Percentiles rank a stretch among this genome's conserved stretches.
These are phyloP conservation scores for Periophthalmodon schlosseri DNA, from an alignment of 2,113 vertebrate species.

Conservation along the genomic window DNA sequence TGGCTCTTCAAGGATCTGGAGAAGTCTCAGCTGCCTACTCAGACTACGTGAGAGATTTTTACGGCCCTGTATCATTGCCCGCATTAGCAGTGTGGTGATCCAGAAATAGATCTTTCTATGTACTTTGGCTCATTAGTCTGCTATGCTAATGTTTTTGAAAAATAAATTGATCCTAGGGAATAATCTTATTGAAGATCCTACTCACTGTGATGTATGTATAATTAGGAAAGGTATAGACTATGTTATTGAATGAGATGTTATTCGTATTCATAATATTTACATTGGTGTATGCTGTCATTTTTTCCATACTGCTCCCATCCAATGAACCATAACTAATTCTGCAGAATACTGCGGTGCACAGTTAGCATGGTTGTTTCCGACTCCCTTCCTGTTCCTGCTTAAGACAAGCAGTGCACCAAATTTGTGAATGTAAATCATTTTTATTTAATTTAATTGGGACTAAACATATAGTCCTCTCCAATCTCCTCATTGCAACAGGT, in stretches of 20 bases:
- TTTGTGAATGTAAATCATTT: neutral
- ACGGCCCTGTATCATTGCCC: neutral
- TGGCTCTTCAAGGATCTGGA: neutral
- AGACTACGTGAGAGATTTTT: conserved; percentile 9
- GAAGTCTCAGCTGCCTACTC: conserved; percentile 15
- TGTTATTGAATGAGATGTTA: neutral
- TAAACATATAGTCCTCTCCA: neutral
- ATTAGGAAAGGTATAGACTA: neutral
- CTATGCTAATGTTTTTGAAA: neutral
- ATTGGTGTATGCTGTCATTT: neutral
- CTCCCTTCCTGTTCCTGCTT: neutral
- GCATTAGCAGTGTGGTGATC: neutral
- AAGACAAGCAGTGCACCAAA: neutral
- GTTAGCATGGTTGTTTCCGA: neutral
- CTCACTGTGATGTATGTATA: neutral
- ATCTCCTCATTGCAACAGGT: neutral
- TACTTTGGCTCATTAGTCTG: neutral
- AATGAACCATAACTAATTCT: neutral
- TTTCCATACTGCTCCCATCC: neutral
- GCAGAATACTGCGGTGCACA: neutral
- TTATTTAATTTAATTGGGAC: neutral
- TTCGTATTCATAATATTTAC: neutral
- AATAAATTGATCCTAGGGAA: neutral
- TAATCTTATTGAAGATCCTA: neutral
- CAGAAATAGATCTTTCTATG: neutral